Evolutionary conservation across 35 echinoderm and acorn worm species (phyloP).

Genomic region (Apostichopus japonicus): DNA sequence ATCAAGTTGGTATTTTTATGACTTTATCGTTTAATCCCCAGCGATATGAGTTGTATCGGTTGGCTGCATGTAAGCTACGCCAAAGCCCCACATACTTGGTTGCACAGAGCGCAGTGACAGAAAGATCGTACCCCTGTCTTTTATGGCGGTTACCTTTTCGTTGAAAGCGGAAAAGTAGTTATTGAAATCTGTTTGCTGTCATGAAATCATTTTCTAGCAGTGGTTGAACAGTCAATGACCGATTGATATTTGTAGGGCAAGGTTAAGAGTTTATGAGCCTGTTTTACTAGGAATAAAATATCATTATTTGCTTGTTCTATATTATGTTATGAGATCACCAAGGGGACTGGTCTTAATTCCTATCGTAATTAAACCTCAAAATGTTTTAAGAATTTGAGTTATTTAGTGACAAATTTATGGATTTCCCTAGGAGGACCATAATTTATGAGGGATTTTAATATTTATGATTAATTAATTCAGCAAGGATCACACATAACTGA

Average conservation of each 20-base stretch:
- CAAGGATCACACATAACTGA: too few species aligned
- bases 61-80: background rate
- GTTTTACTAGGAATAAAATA: too few species aligned
- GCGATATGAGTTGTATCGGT: background rate
- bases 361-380: too few species aligned
- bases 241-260: background rate
- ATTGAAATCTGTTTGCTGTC: background rate
- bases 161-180: background rate
- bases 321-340: too few species aligned
- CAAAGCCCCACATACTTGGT: background rate
- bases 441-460: too few species aligned
- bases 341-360: too few species aligned
- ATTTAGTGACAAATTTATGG: too few species aligned
- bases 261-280: background rate
- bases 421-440: too few species aligned
- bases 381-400: too few species aligned
- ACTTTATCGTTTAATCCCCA: constrained; percentile 1
- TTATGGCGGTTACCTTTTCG: background rate
- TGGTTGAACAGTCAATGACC: background rate
- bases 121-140: background rate
- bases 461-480: too few species aligned
- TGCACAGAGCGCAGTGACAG: background rate
- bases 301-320: too few species aligned
- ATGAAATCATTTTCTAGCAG: background rate
- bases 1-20: constrained; percentile 36